Evolutionary conservation across 2,113 vertebrate genomes (phyloP), one percentile per base, ranked within the genome.

Genomic region (Pyrgilauda ruficollis): DNA sequence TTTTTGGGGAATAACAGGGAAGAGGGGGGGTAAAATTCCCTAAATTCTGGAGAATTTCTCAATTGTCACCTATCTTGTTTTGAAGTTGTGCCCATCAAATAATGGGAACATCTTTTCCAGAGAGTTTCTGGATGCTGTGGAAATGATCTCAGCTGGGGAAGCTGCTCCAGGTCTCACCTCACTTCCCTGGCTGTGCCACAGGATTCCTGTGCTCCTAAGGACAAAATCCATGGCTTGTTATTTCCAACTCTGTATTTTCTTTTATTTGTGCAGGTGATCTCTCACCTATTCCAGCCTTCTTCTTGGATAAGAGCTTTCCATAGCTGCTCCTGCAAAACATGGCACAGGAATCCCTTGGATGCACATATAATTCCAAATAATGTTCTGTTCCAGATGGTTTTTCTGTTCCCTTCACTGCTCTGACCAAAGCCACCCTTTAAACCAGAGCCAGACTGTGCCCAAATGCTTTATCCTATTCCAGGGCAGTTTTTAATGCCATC

Each of bases 301-400:
- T 39, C 35, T 39, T 37, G 21, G 72, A 62, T 37, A 53, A 63
- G 39, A 20, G 15, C 50, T 78, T 46, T 46, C 49, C 52, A 4
- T 3, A 43, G 33, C 52, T 53, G 13, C 31, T 84, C 76, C 73
- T 92, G 41, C 18, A 23, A 26, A 68, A 11, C 0, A 8, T 0
- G 4, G 68, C 68, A 33, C 55, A 62, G 69, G 79, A 75, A 64
- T 28, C n/a, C 52, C 41, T 43, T 46, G 27, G 11, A 1, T 11
- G 8, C 26, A 21, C 1, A 0, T 15, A 0, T 2, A 21, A 73
- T n/a, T 66, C 76, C 64, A 74, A 12, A 23, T 27, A 31, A 18
- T 2, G 41, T 50, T 44, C 33, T 84, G 63, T 43, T 80, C 55
- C 46, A 39, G 75, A 50, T 62, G 11, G 3, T 28, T 89, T 49